These are phyloP conservation scores for Pachycephus smyrnensis DNA, from an alignment of 2,888 invertebrate species.

Conservation along the genomic window DNA sequence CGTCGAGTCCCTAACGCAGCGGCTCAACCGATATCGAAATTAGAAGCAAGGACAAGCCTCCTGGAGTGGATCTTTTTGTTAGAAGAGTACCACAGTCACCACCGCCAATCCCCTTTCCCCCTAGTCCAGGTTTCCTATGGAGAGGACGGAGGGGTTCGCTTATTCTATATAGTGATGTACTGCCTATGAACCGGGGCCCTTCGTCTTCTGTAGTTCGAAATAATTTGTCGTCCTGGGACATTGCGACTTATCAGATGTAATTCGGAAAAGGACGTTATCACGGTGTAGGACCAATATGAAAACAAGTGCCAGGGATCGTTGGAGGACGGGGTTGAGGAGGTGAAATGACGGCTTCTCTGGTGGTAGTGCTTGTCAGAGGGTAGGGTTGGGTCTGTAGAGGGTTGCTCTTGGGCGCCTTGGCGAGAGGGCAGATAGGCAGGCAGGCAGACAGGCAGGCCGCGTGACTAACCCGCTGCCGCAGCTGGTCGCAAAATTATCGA, in stretches of 20 bases:
- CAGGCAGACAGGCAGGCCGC: slow-evolving; percentile 47
- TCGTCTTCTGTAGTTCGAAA: background rate
- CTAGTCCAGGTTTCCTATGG: background rate
- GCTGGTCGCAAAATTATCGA: slow-evolving; percentile 61
- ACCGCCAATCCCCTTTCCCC: background rate
- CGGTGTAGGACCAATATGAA: slow-evolving; percentile 25
- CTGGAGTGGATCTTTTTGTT: background rate
- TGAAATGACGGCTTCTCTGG: background rate
- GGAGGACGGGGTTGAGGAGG: background rate
- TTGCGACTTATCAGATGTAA: slow-evolving; percentile 1
- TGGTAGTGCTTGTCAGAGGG: background rate
- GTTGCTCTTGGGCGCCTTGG: slow-evolving; percentile 12
- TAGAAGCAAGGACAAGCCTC: background rate
- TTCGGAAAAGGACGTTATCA: slow-evolving; percentile 6
- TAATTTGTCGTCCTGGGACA: background rate
- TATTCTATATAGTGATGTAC: background rate
- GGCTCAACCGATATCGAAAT: background rate
- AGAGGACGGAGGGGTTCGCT: background rate
- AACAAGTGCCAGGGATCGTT: slow-evolving; percentile 21
- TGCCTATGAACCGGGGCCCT: background rate
- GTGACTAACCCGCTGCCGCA: slow-evolving; percentile 59
- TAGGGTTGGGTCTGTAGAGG: slow-evolving; percentile 1
- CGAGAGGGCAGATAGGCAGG: slow-evolving; percentile 42
- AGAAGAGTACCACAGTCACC: background rate
- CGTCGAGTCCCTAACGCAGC: background rate